Conservation (phyloP, 1,140 invertebrate species). For the Platyura marginata region DNA sequence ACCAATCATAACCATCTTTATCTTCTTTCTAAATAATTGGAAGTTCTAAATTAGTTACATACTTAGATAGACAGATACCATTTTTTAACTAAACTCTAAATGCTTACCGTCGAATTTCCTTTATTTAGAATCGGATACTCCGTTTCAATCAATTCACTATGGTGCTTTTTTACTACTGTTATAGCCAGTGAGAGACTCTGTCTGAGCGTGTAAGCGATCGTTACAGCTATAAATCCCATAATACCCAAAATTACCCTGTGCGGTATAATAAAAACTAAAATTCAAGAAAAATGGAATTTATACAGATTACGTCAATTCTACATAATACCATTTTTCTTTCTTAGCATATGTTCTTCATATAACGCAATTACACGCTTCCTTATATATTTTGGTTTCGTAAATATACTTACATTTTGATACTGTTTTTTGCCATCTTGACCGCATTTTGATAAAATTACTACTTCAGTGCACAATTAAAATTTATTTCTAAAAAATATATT, state of each 20-base stretch:
- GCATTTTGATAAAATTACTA: too few species aligned
- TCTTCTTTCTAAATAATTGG: not conserved
- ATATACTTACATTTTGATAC: too few species aligned
- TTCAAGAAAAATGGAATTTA: too few species aligned
- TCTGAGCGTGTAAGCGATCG: slow-evolving; percentile 75
- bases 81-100: slow-evolving; percentile 3
- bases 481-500: too few species aligned
- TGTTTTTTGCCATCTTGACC: too few species aligned
- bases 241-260: slow-evolving; percentile 60
- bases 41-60: not conserved
- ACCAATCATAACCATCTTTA: slow-evolving; percentile 9
- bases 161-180: slow-evolving; percentile 56
- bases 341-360: too few species aligned
- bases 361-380: too few species aligned
- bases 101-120: slow-evolving; percentile 23
- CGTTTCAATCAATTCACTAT: slow-evolving; percentile 9
- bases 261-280: slow-evolving; percentile 43
- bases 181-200: slow-evolving; percentile 78
- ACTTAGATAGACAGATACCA: not conserved
- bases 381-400: too few species aligned
- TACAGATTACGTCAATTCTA: too few species aligned
- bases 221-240: slow-evolving; percentile 67
- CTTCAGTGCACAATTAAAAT: too few species aligned
- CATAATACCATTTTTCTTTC: too few species aligned
- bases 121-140: slow-evolving; percentile 9